phyloP scores from a whole-genome alignment of 2,888 invertebrate genomes.

The Papilio gigon region DNA sequence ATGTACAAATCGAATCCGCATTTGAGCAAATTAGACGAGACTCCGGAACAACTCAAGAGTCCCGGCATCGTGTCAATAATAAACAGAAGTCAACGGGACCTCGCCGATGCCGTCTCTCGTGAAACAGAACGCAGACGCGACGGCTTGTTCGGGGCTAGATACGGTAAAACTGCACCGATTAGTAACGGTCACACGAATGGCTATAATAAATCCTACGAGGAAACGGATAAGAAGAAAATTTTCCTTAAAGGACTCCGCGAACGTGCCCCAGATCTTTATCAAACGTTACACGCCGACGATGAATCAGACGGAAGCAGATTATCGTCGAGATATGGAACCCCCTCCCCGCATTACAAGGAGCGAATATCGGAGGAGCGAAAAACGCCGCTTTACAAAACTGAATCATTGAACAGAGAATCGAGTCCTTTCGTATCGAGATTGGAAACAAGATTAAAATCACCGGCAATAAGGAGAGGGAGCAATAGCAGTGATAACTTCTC shows the following conservation, averaged over 20 bases:
- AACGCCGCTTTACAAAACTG: slow-evolving; percentile 74
- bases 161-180: slow-evolving; percentile 80
- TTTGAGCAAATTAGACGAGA: slow-evolving; percentile 86
- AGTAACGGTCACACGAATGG: slow-evolving; percentile 78
- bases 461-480: slow-evolving; percentile 83
- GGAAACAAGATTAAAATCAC: slow-evolving; percentile 74
- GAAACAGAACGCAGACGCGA: slow-evolving; percentile 80
- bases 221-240: slow-evolving; percentile 84
- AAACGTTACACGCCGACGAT: slow-evolving; percentile 86
- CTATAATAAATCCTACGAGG: slow-evolving; percentile 72
- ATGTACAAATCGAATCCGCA: slow-evolving; percentile 92
- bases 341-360: slow-evolving; percentile 77
- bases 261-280: slow-evolving; percentile 87
- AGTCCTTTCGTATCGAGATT: slow-evolving; percentile 77
- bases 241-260: slow-evolving; percentile 87
- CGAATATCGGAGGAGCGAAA: slow-evolving; percentile 75
- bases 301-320: slow-evolving; percentile 78
- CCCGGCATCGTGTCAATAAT: slow-evolving; percentile 93
- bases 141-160: slow-evolving; percentile 81
- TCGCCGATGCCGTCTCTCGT: slow-evolving; percentile 84
- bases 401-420: slow-evolving; percentile 74
- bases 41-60: slow-evolving; percentile 89
- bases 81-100: slow-evolving; percentile 90
- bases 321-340: slow-evolving; percentile 74
- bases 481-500: slow-evolving; percentile 87